A percentile compares a stretch with the other conserved stretches of the same genome.
Conservation (phyloP, 1,140 invertebrate genomes). For the Drosophila subpulchrella region DNA sequence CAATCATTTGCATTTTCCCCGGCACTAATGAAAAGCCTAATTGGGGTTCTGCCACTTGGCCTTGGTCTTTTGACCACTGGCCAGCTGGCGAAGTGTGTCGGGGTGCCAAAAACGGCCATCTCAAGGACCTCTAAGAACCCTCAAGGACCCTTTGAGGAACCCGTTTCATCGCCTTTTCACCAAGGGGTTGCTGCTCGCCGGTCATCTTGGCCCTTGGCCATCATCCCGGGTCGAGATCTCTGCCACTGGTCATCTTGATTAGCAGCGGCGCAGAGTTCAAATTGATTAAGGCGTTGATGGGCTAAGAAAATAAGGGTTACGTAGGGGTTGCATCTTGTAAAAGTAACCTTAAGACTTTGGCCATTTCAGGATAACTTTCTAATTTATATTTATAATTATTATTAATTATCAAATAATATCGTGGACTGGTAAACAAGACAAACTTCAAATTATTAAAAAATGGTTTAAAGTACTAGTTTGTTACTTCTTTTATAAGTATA, state of each 20-base stretch:
- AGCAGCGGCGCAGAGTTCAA: slow-evolving; percentile 55
- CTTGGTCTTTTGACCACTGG: slow-evolving; percentile 58
- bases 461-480: too few species aligned
- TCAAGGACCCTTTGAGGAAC: background rate
- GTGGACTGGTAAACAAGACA: too few species aligned
- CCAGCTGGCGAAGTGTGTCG: slow-evolving; percentile 7
- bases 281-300: slow-evolving; percentile 42
- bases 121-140: slow-evolving; percentile 27
- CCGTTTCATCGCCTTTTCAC: slow-evolving; percentile 17
- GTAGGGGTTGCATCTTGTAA: background rate
- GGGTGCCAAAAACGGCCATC: background rate
- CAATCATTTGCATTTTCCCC: slow-evolving; percentile 67
- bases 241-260: slow-evolving; percentile 55
- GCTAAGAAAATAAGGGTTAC: slow-evolving; percentile 9
- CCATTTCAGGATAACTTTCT: background rate
- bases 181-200: slow-evolving; percentile 38
- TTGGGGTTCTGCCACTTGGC: slow-evolving; percentile 74
- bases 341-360: background rate
- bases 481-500: too few species aligned
- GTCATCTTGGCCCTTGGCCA: slow-evolving; percentile 21
- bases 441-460: too few species aligned
- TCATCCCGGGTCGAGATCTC: slow-evolving; percentile 16
- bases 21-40: slow-evolving; percentile 58
- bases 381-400: background rate
- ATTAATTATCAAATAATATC: too few species aligned